A percentile compares a stretch with the other conserved stretches of the same genome.
Conservation (phyloP, 2,888 invertebrate species). For the Cheilosia impressa region DNA sequence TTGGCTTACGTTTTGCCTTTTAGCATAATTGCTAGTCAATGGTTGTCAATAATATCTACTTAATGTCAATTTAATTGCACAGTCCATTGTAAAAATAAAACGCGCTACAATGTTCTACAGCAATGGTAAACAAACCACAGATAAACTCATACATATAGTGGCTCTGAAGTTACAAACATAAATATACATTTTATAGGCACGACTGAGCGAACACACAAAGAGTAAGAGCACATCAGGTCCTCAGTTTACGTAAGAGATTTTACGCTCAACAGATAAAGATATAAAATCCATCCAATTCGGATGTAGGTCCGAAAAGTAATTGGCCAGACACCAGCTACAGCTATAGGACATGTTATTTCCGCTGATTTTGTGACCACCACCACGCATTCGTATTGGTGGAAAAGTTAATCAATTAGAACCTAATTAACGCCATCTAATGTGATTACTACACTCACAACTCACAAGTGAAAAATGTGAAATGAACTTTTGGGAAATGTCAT, state of each 20-base stretch:
- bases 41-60: slow-evolving; percentile 56
- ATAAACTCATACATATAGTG: background rate
- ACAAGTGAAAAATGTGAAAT: slow-evolving; percentile 12
- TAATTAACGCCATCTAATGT: slow-evolving; percentile 14
- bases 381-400: background rate
- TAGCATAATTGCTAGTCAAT: slow-evolving; percentile 43
- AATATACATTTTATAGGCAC: background rate
- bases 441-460: background rate
- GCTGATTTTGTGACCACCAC: background rate
- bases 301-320: no score
- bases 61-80: slow-evolving; percentile 54
- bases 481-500: slow-evolving; percentile 11
- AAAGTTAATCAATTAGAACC: slow-evolving; percentile 21
- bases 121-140: slow-evolving; percentile 4
- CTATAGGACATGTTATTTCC: background rate
- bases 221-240: background rate
- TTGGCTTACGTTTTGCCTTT: slow-evolving; percentile 4
- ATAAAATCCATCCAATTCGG: no score
- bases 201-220: background rate
- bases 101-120: background rate
- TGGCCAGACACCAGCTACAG: background rate
- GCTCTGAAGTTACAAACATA: background rate
- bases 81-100: slow-evolving; percentile 20
- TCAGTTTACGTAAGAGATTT: no score
- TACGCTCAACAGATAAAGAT: no score